Evolutionary conservation across 2,888 invertebrate species (phyloP).

Genomic region (Stenodema calcarata): DNA sequence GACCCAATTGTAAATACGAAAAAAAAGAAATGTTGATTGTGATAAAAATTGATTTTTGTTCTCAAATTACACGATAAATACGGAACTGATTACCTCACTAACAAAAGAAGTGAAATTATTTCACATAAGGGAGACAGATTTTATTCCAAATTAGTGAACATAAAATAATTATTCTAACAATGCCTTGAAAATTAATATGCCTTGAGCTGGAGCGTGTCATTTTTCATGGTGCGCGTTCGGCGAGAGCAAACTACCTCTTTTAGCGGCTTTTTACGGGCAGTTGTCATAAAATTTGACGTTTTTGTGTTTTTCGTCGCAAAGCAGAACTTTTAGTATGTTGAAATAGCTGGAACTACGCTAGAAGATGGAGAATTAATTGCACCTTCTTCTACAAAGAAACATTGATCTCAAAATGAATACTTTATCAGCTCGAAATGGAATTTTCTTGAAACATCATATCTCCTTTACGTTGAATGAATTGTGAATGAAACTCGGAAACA

Average conservation of each 20-base stretch:
- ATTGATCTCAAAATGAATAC: neutral
- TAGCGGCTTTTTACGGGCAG: conserved; percentile 33
- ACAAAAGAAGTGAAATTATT: neutral
- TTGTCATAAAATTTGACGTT: neutral
- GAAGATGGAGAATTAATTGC: neutral
- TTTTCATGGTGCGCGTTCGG: neutral
- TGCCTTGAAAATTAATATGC: conserved; percentile 30
- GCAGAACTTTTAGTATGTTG: neutral
- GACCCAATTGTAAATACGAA: neutral
- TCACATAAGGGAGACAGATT: neutral
- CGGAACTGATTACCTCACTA: conserved; percentile 36
- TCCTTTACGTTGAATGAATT: too few relatives aligned
- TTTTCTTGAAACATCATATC: too few relatives aligned
- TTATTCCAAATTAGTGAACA: neutral
- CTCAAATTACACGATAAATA: neutral
- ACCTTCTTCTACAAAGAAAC: neutral
- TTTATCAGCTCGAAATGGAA: too few relatives aligned
- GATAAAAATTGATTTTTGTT: conserved; percentile 5
- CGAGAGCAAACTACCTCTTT: conserved; percentile 30
- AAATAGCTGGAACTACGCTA: neutral
- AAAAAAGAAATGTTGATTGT: conserved; percentile 2
- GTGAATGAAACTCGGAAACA: too few relatives aligned
- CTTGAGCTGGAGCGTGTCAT: conserved; percentile 8
- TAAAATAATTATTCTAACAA: neutral
- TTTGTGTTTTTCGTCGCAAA: neutral